phyloP scores from a whole-genome alignment of 1,140 invertebrate species.

The Meteorus sp. region DNA sequence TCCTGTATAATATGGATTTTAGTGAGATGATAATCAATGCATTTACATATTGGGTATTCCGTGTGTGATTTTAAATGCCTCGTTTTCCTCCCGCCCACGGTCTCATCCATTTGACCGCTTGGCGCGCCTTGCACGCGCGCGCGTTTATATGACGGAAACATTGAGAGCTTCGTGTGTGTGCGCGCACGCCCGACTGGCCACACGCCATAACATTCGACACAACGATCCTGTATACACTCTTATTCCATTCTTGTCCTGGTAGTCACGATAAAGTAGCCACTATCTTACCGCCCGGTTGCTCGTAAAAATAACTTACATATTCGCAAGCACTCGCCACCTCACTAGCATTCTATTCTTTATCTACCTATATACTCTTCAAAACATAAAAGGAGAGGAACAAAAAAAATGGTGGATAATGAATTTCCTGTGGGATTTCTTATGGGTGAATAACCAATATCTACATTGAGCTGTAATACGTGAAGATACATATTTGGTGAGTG shows the following conservation, averaged over 20 bases:
- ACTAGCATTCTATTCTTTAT: too few species aligned
- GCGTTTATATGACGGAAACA: conserved; percentile 29
- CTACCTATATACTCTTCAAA: conserved; percentile 10
- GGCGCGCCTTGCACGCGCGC: conserved; percentile 29
- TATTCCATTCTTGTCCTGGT: conserved; percentile 32
- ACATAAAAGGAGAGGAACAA: too few species aligned
- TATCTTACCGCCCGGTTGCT: conserved; percentile 37
- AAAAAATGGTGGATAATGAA: too few species aligned
- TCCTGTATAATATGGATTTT: conserved; percentile 41
- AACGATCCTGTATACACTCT: conserved; percentile 32
- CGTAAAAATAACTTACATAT: conserved; percentile 33
- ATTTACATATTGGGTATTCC: conserved; percentile 40
- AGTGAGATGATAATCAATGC: conserved; percentile 44
- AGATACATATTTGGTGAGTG: too few species aligned
- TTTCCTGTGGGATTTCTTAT: too few species aligned
- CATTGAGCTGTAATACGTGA: too few species aligned
- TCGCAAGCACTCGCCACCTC: conserved; percentile 20
- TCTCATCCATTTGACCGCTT: conserved; percentile 31
- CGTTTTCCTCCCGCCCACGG: conserved; percentile 42
- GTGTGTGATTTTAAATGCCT: conserved; percentile 37
- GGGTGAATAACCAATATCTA: too few species aligned
- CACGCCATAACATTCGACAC: conserved; percentile 37
- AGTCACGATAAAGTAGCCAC: conserved; percentile 42
- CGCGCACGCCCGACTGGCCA: too few species aligned
- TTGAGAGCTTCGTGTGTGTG: conserved; percentile 41